Conservation (phyloP, 2,888 invertebrate genomes). For the Oscheius onirici region DNA sequence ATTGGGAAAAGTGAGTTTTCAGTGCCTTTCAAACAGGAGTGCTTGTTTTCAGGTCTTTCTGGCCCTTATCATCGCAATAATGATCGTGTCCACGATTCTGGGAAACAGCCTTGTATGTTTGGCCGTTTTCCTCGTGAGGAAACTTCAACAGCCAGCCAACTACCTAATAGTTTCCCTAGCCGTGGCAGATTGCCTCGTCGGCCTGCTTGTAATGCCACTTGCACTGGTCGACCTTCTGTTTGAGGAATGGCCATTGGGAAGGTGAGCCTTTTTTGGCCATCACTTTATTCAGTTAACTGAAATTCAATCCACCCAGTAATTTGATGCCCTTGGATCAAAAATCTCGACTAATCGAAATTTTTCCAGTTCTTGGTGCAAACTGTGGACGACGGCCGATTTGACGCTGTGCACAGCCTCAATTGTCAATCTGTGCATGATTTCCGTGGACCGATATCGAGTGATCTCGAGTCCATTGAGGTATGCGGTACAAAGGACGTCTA, state of each 20-base stretch:
- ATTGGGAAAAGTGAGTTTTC: conserved; percentile 11
- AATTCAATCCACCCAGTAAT: conserved; percentile 26
- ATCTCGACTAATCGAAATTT: conserved; percentile 4
- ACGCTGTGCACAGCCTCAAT: conserved; percentile 76
- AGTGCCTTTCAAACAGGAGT: neutral
- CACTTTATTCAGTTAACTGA: conserved; percentile 3
- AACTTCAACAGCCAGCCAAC: conserved; percentile 71
- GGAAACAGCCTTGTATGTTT: conserved; percentile 76
- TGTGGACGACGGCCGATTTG: conserved; percentile 76
- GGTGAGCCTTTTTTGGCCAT: conserved; percentile 35
- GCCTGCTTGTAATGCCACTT: conserved; percentile 75
- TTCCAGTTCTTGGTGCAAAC: conserved; percentile 72
- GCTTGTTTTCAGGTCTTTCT: conserved; percentile 14
- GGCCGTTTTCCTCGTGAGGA: conserved; percentile 75
- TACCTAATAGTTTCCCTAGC: conserved; percentile 74
- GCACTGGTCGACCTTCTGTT: conserved; percentile 71
- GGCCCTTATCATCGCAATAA: conserved; percentile 72
- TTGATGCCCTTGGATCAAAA: conserved; percentile 6
- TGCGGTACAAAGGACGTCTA: conserved; percentile 79
- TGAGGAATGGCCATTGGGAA: conserved; percentile 54
- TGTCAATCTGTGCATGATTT: conserved; percentile 76
- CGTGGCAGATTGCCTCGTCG: conserved; percentile 76
- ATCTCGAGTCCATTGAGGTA: conserved; percentile 55
- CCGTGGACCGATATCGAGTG: conserved; percentile 73
- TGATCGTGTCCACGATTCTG: conserved; percentile 74